Conservation (phyloP, 1,140 invertebrate species). For the Micrasema longulum region DNA sequence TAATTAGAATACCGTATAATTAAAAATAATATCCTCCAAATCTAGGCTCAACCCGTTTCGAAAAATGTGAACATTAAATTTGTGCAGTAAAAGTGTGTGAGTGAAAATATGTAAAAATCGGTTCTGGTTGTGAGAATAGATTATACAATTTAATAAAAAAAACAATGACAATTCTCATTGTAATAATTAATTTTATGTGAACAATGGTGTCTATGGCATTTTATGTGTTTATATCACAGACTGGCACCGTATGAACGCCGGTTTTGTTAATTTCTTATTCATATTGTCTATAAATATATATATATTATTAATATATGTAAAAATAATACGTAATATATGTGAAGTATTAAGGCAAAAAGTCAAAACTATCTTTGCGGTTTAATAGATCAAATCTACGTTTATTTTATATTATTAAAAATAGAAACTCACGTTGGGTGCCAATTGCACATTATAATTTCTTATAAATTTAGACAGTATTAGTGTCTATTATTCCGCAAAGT, state of each 20-base stretch:
- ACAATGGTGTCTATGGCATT: slow-evolving; percentile 6
- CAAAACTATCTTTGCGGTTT: not conserved
- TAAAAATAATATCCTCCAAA: not conserved
- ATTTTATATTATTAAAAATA: not conserved
- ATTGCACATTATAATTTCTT: not conserved
- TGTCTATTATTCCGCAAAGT: slow-evolving; percentile 1
- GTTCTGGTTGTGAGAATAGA: slow-evolving; percentile 20
- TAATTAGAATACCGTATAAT: not conserved
- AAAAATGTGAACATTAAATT: not conserved
- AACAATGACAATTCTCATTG: slow-evolving; percentile 3
- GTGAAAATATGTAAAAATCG: slow-evolving; percentile 7
- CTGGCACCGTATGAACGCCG: not conserved
- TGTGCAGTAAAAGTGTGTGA: not conserved
- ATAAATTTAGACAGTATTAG: not conserved
- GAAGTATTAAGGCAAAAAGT: not conserved
- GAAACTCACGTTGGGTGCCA: slow-evolving; percentile 24
- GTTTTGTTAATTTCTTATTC: slow-evolving; percentile 10
- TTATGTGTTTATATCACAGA: not conserved
- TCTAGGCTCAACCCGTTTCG: not conserved
- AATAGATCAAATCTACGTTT: not conserved
- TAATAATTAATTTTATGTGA: slow-evolving; percentile 2
- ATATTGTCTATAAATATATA: slow-evolving; percentile 10
- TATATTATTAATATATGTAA: slow-evolving; percentile 17
- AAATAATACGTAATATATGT: slow-evolving; percentile 31
- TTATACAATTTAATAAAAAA: slow-evolving; percentile 14